These are phyloP conservation scores for Clinocottus analis DNA, from an alignment of 2,113 vertebrate species.

Conservation along the genomic window DNA sequence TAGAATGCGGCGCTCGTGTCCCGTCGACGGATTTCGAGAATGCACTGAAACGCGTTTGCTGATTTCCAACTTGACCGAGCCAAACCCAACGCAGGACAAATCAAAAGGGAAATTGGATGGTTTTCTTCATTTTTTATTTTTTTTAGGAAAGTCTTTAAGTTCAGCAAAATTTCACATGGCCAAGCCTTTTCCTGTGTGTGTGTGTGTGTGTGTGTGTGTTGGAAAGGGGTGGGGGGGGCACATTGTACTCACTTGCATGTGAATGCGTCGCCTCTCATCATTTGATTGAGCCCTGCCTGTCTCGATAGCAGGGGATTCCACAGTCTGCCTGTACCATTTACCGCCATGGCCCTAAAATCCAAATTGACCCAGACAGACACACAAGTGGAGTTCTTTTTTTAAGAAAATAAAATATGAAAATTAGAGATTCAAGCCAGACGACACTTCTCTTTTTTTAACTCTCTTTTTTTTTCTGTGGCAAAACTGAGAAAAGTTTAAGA, in stretches of 20 bases:
- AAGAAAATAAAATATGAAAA: conserved; percentile 58
- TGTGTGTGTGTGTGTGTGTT: no score
- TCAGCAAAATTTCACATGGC: conserved; percentile 75
- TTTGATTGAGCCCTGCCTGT: conserved; percentile 75
- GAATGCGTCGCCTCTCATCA: conserved; percentile 67
- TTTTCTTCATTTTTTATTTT: conserved; percentile 29
- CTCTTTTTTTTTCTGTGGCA: conserved; percentile 12
- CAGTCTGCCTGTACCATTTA: conserved; percentile 62
- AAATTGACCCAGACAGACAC: conserved; percentile 66
- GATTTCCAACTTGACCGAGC: conserved; percentile 51
- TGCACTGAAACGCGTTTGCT: conserved; percentile 41
- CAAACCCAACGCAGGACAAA: conserved; percentile 68
- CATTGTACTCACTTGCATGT: conserved; percentile 67
- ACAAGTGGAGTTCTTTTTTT: conserved; percentile 47
- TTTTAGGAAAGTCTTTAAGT: conserved; percentile 66
- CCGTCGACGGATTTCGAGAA: conserved; percentile 44
- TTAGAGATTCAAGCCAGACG: conserved; percentile 29
- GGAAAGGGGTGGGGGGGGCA: no score
- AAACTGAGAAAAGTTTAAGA: conserved; percentile 44
- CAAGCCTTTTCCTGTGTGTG: conserved; percentile 57
- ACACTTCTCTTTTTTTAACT: conserved; percentile 9
- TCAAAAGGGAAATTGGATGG: conserved; percentile 62
- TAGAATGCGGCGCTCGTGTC: conserved; percentile 44
- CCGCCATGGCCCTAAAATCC: conserved; percentile 59
- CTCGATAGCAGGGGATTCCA: conserved; percentile 57